Percentiles rank a stretch among this genome's conserved stretches.
These are phyloP conservation scores for Phaethornis superciliosus DNA, from an alignment of 2,113 vertebrate species.

Conservation along the genomic window DNA sequence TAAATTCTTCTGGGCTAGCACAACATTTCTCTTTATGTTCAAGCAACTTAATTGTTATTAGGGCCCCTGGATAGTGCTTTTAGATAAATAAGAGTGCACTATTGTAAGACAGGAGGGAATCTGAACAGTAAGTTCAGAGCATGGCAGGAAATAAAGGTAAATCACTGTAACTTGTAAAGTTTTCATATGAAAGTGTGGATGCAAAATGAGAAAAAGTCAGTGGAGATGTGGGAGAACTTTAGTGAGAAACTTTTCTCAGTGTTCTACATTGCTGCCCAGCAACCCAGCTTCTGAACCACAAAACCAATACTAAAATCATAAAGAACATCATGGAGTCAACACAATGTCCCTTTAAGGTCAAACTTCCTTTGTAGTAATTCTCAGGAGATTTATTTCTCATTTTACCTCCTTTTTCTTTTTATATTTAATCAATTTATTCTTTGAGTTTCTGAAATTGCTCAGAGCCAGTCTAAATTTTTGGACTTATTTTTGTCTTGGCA, in stretches of 20 bases:
- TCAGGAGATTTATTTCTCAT: not conserved
- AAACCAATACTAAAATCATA: not conserved
- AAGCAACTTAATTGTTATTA: constrained; percentile 7
- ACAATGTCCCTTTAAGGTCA: not conserved
- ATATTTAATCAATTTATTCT: not conserved
- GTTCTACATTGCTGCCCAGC: not conserved
- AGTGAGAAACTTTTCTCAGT: not conserved
- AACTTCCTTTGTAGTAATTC: not conserved
- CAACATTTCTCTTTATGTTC: not conserved
- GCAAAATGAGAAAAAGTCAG: not conserved
- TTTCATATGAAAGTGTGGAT: not conserved
- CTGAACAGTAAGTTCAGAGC: not conserved
- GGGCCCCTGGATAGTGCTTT: not conserved
- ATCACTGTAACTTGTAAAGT: not conserved
- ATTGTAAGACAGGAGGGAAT: not conserved
- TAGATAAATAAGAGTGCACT: not conserved
- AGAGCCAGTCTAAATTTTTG: not conserved
- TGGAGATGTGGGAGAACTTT: not conserved
- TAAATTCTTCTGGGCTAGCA: not conserved
- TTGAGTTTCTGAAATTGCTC: not conserved
- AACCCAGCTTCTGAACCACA: not conserved
- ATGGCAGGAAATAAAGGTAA: not conserved
- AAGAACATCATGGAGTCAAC: not conserved
- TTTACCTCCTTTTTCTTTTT: not conserved
- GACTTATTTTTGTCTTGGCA: not conserved